Percentiles rank a stretch among this genome's conserved stretches.
Evolutionary conservation across 2,113 vertebrate genomes (phyloP).

Genomic region (Sprattus sprattus): DNA sequence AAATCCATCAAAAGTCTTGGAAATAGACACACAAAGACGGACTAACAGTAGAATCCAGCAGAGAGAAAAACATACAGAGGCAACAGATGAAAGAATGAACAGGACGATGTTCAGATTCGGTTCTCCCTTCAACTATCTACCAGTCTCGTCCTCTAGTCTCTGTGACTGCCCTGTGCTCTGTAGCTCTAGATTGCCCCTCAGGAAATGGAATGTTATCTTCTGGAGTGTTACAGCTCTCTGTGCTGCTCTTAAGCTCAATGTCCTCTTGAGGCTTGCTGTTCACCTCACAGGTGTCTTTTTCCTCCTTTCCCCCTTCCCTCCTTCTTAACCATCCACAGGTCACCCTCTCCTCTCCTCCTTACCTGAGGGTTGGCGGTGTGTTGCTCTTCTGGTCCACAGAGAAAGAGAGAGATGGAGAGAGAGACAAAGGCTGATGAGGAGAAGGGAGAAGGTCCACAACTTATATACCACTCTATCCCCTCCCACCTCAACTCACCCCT

Average conservation of each 20-base stretch:
- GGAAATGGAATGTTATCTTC: background rate
- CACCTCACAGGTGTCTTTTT: background rate
- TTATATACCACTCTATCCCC: conserved; percentile 55
- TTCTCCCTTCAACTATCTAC: background rate
- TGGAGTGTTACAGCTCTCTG: background rate
- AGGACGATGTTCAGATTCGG: background rate
- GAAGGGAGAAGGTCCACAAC: background rate
- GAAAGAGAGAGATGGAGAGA: conserved; percentile 17
- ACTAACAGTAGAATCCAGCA: background rate
- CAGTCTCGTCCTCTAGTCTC: background rate
- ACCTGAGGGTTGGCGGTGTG: conserved; percentile 42
- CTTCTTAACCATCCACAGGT: background rate
- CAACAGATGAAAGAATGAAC: background rate
- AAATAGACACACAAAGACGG: background rate
- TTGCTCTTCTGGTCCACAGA: conserved; percentile 22
- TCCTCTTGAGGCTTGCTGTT: too few relatives aligned
- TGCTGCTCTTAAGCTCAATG: background rate
- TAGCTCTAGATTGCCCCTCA: background rate
- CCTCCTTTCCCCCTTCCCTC: background rate
- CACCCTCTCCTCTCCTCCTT: conserved; percentile 3
- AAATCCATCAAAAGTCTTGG: background rate
- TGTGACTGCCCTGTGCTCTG: background rate
- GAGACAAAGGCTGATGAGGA: conserved; percentile 21
- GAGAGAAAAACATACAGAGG: background rate
- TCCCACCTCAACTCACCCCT: conserved; percentile 50